Conservation (phyloP, 2,797 vertebrate species). For the Avahi laniger region DNA sequence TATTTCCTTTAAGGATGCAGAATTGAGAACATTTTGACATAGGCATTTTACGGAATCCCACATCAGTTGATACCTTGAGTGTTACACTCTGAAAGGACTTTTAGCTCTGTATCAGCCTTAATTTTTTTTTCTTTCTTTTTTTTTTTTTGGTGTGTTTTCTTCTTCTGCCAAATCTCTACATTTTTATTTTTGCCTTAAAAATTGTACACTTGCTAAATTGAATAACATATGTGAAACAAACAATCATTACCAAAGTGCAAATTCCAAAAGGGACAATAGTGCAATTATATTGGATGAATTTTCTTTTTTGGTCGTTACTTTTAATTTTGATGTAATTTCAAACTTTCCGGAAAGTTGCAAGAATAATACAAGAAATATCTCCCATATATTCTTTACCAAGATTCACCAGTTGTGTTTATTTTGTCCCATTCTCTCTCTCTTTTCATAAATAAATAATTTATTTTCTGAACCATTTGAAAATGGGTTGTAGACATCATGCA, state of each 20-base stretch:
- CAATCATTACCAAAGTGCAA: neutral
- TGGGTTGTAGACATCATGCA: neutral
- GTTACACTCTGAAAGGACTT: neutral
- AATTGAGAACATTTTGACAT: constrained; percentile 32
- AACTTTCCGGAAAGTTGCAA: constrained; percentile 11
- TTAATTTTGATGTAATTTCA: constrained; percentile 45
- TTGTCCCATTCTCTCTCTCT: neutral
- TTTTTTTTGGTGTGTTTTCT: neutral
- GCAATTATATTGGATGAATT: neutral
- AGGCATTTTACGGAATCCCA: constrained; percentile 2
- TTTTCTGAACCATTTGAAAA: constrained; percentile 36
- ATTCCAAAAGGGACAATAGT: neutral
- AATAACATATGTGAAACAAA: neutral
- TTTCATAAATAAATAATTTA: neutral
- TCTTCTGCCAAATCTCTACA: neutral
- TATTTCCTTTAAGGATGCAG: constrained; percentile 47
- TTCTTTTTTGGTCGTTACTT: neutral
- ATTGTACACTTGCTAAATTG: neutral
- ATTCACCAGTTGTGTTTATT: neutral
- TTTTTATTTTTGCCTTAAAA: constrained; percentile 37
- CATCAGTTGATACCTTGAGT: neutral
- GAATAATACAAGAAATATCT: neutral
- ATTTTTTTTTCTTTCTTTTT: neutral
- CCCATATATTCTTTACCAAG: neutral
- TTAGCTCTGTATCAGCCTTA: neutral